Evolutionary conservation across 2,113 vertebrate genomes (phyloP), one percentile per base, ranked within the genome.

Genomic region (Numida meleagris): DNA sequence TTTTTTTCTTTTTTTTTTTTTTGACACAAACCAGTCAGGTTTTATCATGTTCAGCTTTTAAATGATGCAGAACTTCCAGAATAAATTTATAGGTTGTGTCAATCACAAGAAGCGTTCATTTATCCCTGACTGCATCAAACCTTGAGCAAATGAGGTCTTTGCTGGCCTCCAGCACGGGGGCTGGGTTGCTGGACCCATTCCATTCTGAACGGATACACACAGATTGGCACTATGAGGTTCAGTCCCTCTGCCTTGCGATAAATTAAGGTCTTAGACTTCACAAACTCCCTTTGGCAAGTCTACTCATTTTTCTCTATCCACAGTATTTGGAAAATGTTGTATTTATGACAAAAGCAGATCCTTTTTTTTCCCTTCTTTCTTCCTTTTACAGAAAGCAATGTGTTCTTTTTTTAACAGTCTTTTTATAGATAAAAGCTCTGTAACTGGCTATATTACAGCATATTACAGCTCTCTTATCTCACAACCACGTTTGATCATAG

Each of bases 321-420:
- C 16, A 43, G 12, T 24, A 5, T 83, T 74, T 90, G 86, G 33
- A 58, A 42, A 65, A 36, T 38, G 16, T 55, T 68, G 3, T 10
- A 63, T 88, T 91, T 88, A 19, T 83, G 51, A 20, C 29, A 62
- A 83, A 85, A 73, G 20, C 51, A 20, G 1, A 4, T 45, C 45
- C 20, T 33, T 17, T 31, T 17, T 7, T 1, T 14, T 23, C n/a
- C n/a, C n/a, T 5, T 1, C 0, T 23, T 8, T 12, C 6, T 6
- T 14, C 9, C 12, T 55, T 46, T 80, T 77, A 51, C 14, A 76
- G 82, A 88, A 62, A 88, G 10, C 31, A 33, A 4, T 59, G 12
- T 63, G 8, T 18, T 78, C 78, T 72, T 19, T 70, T 45, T 82
- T 65, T 65, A 43, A 53, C 20, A 29, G 33, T 27, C 20, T 17